Base-by-base conservation (phyloP, 1,140 invertebrate genomes). In the Bombus haemorrhoidalis region DNA sequence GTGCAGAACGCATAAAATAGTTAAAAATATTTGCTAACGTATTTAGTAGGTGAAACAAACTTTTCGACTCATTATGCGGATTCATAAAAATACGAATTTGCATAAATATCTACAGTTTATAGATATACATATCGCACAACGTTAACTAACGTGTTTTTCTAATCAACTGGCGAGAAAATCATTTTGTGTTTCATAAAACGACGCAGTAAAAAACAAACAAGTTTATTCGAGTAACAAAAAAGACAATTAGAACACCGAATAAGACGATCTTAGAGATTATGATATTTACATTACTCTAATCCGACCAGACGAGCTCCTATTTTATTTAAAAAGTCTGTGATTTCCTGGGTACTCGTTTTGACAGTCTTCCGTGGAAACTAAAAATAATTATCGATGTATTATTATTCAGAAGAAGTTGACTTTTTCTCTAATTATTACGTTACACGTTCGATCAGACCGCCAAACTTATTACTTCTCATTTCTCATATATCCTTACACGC, bases 271-370 rank as follows among this genome's bases (percentile, higher is more conserved):
- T 39, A 39, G 28, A 25, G 39, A 57, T 43, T 41, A 79, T 15
- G 53, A 37, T 66, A 47, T 34, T 18, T 22, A 66, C 66, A 39
- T 93, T 80, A 95, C 76, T 94, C 93, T 5, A 96, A 92, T n/a
- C 96, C 96, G 41, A 96, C 91, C 9, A 96, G 47, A 83, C 94
- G 94, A 34, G 95, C 95, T 43, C 96, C 96, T 57, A 96, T 87
- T 76, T 96, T 94, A 91, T 96, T 95, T 59, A 96, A 88, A 15
- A 94, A 94, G 32, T 95, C 94, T 0, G 95, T 96, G 32, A 96
- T 89, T n/a, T 94, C 92, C 80, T 93, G 93, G 15, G 95, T 95
- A 6, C 96, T 93, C 75, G 94, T 94, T 82, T 95, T 96, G 1
- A 93, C 94, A 10, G 94, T 86, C 81, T 94, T 94, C 34, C 93